Base-by-base conservation (phyloP, 1,140 invertebrate genomes). In the Lepidurus arcticus region DNA sequence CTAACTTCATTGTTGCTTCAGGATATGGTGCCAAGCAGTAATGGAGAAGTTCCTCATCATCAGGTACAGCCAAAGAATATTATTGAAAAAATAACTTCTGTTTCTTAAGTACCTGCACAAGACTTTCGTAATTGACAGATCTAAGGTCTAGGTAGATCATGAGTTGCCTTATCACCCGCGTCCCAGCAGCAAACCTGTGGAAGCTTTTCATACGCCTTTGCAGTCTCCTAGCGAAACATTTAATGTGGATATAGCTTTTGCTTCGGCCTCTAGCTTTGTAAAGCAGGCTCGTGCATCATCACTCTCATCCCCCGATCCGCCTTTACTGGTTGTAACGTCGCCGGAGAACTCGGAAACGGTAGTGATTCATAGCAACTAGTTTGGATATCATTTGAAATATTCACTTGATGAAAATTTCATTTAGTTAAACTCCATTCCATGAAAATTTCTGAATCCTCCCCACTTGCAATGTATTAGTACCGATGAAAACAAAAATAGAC, bases 141-240 rank as follows among this genome's bases (percentile, higher is more conserved):
- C 13, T 65, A 65, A 65, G 53, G 53, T 65, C 53, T 65, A 65
- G 53, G 53, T 65, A 65, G 53, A 65, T 65, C 53, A 65, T 65
- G 53, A 65, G 53, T 65, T 65, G 53, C 53, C 53, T 65, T 65
- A 65, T 65, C 21, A 65, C 13, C 53, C 53, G 53, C 53, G 21
- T 65, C 53, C 53, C 53, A 65, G 53, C 53, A 65, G 53, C 53
- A 65, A 65, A 65, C 53, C 53, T 65, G 53, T 7, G 53, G 53
- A 65, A 65, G 53, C 53, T 65, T 65, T 65, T 65, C 53, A 65
- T 65, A 65, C 53, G 53, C 53, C 53, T 65, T 65, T 65, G 53
- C 53, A 65, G 21, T 65, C 53, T 21, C 53, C 53, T 65, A 65
- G 53, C 21, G 53, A 65, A 65, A 65, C 53, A 65, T 21, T 65